These are phyloP conservation scores for Planococcus citri DNA, from an alignment of 1,140 invertebrate genomes.

Conservation along the genomic window DNA sequence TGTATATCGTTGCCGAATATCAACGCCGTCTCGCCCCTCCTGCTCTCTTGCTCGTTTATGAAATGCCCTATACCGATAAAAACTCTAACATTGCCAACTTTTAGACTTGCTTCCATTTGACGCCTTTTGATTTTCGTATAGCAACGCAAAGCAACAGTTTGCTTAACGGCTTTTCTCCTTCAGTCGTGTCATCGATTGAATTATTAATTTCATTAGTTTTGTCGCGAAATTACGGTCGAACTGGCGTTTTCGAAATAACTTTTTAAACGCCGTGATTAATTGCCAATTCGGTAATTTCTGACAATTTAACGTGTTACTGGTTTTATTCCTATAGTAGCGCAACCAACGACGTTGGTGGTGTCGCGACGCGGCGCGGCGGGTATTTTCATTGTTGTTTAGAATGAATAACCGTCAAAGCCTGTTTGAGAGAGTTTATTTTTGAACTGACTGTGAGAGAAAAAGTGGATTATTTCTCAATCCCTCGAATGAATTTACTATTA, in stretches of 20 bases:
- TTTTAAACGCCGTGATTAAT: slow-evolving; percentile 3
- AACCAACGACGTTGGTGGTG: too few species aligned
- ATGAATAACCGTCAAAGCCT: too few species aligned
- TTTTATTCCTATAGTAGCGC: background rate
- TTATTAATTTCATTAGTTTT: background rate
- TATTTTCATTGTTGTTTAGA: too few species aligned
- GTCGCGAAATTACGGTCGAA: slow-evolving; percentile 1
- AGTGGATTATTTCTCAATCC: too few species aligned
- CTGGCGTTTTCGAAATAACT: background rate
- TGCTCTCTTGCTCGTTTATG: background rate
- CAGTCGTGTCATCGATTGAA: background rate
- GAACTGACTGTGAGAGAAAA: too few species aligned
- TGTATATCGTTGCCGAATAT: background rate
- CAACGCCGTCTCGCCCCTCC: background rate
- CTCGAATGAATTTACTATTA: too few species aligned
- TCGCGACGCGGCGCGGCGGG: too few species aligned
- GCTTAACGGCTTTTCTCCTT: background rate
- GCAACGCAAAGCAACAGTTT: slow-evolving; percentile 2
- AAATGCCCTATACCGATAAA: slow-evolving; percentile 1
- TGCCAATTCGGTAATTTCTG: background rate
- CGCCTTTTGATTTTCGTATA: background rate
- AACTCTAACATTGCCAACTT: background rate
- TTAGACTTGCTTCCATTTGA: slow-evolving; percentile 7
- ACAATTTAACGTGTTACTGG: background rate
- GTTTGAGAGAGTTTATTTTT: too few species aligned